Evolutionary conservation across 2,797 vertebrate species (phyloP), one percentile per base, ranked within the genome.

Genomic region (Eulemur coronatus): DNA sequence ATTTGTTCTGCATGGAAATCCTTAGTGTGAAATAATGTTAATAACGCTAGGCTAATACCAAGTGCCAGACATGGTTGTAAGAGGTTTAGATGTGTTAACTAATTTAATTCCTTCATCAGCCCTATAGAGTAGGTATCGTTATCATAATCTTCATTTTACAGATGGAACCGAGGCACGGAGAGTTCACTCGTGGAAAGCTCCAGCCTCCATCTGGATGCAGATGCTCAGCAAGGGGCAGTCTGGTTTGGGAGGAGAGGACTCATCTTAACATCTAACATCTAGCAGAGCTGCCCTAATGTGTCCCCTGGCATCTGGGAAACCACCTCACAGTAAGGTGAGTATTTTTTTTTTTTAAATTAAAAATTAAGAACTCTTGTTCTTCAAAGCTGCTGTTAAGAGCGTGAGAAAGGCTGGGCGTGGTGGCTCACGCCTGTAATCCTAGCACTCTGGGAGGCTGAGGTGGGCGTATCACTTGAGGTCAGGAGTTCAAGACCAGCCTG

Each of bases 321-420:
- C 2, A 5, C 85, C 33, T 94, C 7, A 20, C 24, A 52, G 48
- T 78, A 86, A 92, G 7, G 38, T 48, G n/a, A 57, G 12, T 55
- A 57, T 57, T 33, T 22, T 30, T 70, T 69, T 70, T 69, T 82
- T 67, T 88, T n/a, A 59, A 65, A 38, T 86, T 50, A 67, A 91
- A 79, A 82, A n/a, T 73, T 24, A 87, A 73, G 30, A 88, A 88
- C 17, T 26, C 41, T 55, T 87, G 5, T 93, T 17, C 63, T 91
- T 88, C 9, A 20, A 86, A 96, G 38, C 50, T 10, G 43, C 46
- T 38, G 5, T 67, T n/a, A 87, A 93, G 41, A 87, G 57, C 46
- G 57, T 82, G 46, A 87, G 80, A 67, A 69, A 46, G 43, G 43
- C 43, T 8, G 43, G 43, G 43, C 43, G 43, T 9, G 7, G 8